Base-by-base conservation (phyloP, 2,797 vertebrate species). In the Aselliscus stoliczkanus region DNA sequence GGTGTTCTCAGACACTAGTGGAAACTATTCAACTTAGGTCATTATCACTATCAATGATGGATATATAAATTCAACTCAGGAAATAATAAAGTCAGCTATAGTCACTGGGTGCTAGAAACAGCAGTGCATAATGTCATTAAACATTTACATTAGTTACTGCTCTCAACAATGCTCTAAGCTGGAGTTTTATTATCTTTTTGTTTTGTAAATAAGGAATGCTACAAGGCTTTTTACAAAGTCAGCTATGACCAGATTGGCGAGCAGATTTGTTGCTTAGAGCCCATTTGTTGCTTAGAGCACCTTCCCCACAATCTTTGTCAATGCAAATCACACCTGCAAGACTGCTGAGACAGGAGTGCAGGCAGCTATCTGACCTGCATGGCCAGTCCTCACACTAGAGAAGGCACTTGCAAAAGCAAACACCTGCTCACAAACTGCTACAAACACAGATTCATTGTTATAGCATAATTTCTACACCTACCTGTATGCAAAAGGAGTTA, bases 1-100 rank as follows among this genome's bases (percentile, higher is more conserved):
- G 29, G 52, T 31, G 37, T 13, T 76, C 44, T 65, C 86, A 65
- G 18, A 80, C 31, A 77, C 56, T 56, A 90, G n/a, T 23, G 58
- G 23, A 86, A 85, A 87, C 69, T 86, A 58, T 72, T 70, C 12
- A 23, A 54, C 18, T 82, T 56, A 82, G n/a, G 65, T 39, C 29
- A 87, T 77, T 69, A 72, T 21, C 54, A 72, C 54, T 65, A 52
- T 65, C n/a, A 70, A 60, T 82, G 62, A 87, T 65, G 62, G 56
- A 93, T 64, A 7, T 42, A 5, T 60, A 90, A 96, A 14, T 87
- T 65, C 42, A 70, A 65, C 37, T 85, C 47, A 62, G 44, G 47
- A 96, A 92, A 92, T 86, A 79, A 54, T 44, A 76, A 85, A 92
- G 67, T 88, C 80, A 94, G 54, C 85, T 90, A 47, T 7, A 47